Percentiles rank a stretch among this genome's conserved stretches.
Conservation (phyloP, 2,113 vertebrate genomes). For the Bolborhynchus lineola region DNA sequence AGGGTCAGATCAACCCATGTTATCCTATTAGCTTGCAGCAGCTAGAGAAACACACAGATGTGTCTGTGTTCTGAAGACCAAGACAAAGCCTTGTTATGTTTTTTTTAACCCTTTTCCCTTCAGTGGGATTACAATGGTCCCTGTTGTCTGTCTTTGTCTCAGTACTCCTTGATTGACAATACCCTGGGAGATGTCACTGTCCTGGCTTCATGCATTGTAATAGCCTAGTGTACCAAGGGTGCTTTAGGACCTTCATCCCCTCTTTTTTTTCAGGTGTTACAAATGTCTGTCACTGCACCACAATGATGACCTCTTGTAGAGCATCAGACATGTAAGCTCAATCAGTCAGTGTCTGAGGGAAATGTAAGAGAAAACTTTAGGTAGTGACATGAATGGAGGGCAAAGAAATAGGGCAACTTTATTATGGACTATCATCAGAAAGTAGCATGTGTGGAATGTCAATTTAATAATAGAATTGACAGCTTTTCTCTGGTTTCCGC, state of each 20-base stretch:
- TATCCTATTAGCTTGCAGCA: constrained; percentile 70
- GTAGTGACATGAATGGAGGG: constrained; percentile 54
- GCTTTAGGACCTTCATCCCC: not conserved
- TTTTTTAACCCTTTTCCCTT: constrained; percentile 6
- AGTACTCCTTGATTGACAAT: constrained; percentile 82
- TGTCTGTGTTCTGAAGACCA: constrained; percentile 59
- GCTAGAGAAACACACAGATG: constrained; percentile 67
- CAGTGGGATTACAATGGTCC: constrained; percentile 74
- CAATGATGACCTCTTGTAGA: constrained; percentile 62
- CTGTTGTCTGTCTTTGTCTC: constrained; percentile 68
- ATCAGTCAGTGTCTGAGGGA: constrained; percentile 68
- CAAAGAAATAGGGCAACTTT: constrained; percentile 69
- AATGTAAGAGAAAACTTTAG: constrained; percentile 61
- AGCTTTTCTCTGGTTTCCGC: constrained; percentile 81
- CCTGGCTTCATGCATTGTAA: constrained; percentile 68
- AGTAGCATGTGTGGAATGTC: constrained; percentile 90
- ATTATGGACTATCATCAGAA: constrained; percentile 75
- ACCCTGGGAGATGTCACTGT: constrained; percentile 84
- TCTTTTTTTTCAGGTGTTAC: constrained; percentile 66
- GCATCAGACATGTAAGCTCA: constrained; percentile 47
- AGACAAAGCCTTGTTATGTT: constrained; percentile 75
- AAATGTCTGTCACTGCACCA: constrained; percentile 66
- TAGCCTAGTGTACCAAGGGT: constrained; percentile 33
- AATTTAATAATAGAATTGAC: constrained; percentile 91
- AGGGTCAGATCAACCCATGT: constrained; percentile 55